phyloP scores from a whole-genome alignment of 2,888 invertebrate genomes.

The Eurytoma adleriae region DNA sequence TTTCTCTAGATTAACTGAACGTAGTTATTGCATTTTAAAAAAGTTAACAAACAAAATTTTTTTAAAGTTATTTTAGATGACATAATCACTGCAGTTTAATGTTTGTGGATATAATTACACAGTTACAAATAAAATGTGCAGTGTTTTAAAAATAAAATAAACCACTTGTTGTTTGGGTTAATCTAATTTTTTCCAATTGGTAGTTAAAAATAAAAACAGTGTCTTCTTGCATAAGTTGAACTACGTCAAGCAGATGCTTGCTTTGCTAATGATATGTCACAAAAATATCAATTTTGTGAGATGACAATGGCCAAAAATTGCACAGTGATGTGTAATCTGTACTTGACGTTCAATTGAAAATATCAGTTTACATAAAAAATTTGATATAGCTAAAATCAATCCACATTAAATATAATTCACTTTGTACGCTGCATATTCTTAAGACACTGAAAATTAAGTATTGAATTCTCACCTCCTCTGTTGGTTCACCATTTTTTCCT shows the following conservation, averaged over 20 bases:
- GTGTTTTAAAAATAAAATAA: too few species aligned
- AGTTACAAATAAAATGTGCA: too few species aligned
- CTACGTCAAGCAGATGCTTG: neutral
- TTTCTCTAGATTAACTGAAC: too few species aligned
- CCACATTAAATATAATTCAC: too few species aligned
- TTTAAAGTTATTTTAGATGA: too few species aligned
- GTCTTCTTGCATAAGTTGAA: neutral
- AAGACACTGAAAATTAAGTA: neutral
- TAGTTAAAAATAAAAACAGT: neutral
- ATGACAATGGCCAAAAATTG: slow-evolving; percentile 23
- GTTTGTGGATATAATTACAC: too few species aligned
- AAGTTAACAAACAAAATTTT: too few species aligned
- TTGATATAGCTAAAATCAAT: neutral
- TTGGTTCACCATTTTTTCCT: slow-evolving; percentile 53
- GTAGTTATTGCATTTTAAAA: too few species aligned
- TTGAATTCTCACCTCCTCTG: slow-evolving; percentile 52
- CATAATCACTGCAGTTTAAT: too few species aligned
- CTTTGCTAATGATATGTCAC: slow-evolving; percentile 8
- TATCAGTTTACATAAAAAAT: slow-evolving; percentile 19
- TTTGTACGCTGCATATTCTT: too few species aligned
- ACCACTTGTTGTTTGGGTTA: too few species aligned
- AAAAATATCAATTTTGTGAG: neutral
- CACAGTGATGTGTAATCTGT: slow-evolving; percentile 8
- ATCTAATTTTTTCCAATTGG: neutral
- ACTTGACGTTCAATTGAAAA: neutral